Conservation (phyloP, 1,140 invertebrate genomes). For the Drosophila orena region DNA sequence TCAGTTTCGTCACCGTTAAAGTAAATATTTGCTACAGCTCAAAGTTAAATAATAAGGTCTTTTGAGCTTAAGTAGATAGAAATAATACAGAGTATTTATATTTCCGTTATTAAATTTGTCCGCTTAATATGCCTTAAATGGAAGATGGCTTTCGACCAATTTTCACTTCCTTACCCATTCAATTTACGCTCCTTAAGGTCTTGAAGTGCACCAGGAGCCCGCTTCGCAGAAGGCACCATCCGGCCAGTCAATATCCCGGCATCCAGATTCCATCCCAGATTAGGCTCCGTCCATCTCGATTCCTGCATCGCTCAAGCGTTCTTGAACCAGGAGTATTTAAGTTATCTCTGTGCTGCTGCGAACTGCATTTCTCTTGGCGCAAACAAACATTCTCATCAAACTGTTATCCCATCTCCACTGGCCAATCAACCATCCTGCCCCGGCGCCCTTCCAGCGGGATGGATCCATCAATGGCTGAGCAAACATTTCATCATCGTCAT, state of each 20-base stretch:
- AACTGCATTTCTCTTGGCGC: conserved; percentile 44
- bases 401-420: conserved; percentile 35
- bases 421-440: conserved; percentile 37
- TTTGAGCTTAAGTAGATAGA: too few relatives aligned
- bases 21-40: too few relatives aligned
- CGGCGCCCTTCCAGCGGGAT: conserved; percentile 17
- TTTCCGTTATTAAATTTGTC: background rate
- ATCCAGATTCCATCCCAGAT: conserved; percentile 3
- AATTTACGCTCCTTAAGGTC: background rate
- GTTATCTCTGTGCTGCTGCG: conserved; percentile 12
- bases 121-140: background rate
- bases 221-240: background rate
- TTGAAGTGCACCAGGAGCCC: background rate
- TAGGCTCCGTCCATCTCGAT: background rate
- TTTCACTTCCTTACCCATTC: too few relatives aligned
- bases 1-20: too few relatives aligned
- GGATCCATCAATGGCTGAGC: conserved; percentile 54
- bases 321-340: conserved; percentile 29
- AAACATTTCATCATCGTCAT: conserved; percentile 72
- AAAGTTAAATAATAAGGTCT: too few relatives aligned
- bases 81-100: too few relatives aligned
- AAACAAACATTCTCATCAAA: conserved; percentile 47
- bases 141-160: background rate
- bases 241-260: background rate
- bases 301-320: conserved; percentile 14